These are phyloP conservation scores for Danaus chrysippus DNA, from an alignment of 2,888 invertebrate species.

Conservation along the genomic window DNA sequence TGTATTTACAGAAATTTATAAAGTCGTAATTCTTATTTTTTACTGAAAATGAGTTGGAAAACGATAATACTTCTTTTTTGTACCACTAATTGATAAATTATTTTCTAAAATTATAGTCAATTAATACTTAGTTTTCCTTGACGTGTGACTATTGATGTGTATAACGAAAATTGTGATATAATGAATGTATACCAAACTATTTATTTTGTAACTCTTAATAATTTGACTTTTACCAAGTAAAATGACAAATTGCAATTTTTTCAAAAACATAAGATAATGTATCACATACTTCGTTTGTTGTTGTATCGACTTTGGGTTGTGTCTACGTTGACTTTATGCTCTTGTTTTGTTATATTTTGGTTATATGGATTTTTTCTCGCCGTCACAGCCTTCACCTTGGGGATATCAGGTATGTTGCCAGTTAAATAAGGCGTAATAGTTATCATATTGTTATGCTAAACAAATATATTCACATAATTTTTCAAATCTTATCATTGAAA, in stretches of 20 bases:
- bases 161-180: not conserved
- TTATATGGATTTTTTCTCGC: conserved; percentile 88
- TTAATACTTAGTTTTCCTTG: not conserved
- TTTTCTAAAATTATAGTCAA: no score
- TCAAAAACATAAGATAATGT: conserved; percentile 42
- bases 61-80: no score
- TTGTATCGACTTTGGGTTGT: conserved; percentile 88
- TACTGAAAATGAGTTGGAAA: conserved; percentile 12
- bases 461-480: no score
- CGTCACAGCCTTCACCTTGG: conserved; percentile 83
- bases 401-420: conserved; percentile 81
- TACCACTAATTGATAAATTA: no score
- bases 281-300: conserved; percentile 72
- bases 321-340: conserved; percentile 84
- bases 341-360: conserved; percentile 89
- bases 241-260: conserved; percentile 17
- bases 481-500: no score
- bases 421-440: not conserved
- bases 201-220: no score
- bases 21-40: conserved; percentile 19
- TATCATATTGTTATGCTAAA: not conserved
- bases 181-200: not conserved
- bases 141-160: conserved; percentile 12
- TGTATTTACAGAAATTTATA: conserved; percentile 23
- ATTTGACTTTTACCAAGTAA: not conserved